Base-by-base conservation (phyloP, 2,113 vertebrate species). In the Peromyscus leucopus region DNA sequence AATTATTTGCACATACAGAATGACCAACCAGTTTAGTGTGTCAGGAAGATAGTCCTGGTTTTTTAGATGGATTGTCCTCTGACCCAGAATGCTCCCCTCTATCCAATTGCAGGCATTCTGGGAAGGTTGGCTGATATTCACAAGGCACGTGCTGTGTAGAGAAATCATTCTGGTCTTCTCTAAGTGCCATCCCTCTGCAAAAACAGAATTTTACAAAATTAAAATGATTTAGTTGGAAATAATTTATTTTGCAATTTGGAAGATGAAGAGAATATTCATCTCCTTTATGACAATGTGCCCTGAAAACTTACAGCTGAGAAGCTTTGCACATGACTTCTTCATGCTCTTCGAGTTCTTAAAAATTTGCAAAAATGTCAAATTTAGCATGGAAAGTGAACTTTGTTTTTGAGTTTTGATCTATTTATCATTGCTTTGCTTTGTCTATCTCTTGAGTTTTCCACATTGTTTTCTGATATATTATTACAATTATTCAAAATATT, bases 401-500 rank as follows among this genome's bases (percentile, higher is more conserved):
- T 89, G 61, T 55, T 95, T 96, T 96, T n/a, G 42, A 95, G 31
- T 86, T 17, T 84, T 78, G 24, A 15, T 79, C 79, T 95, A 26
- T 96, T 98, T 94, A 11, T 96, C 78, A 91, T 92, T 55, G 13
- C 59, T 97, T 95, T 89, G 91, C 95, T 98, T 97, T 98, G 88
- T 90, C 97, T 96, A 28, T 74, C 92, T 97, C 87, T 89, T 48
- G 11, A 85, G 4, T 51, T 91, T 95, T 82, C 92, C 82, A n/a
- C 96, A 87, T 98, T 99, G 98, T 99, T 99, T 99, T 98, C 96
- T 97, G 84, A 82, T 93, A 96, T 97, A 98, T 98, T 98, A 98
- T 98, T 98, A 97, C 89, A 98, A 97, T 98, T 98, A 98, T 98
- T 99, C 98, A 98, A 98, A 99, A 98, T 97, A 98, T 98, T 98